Percentiles rank a stretch among this genome's conserved stretches.
These are phyloP conservation scores for Diaphora mendica DNA, from an alignment of 2,888 invertebrate species.

Conservation along the genomic window DNA sequence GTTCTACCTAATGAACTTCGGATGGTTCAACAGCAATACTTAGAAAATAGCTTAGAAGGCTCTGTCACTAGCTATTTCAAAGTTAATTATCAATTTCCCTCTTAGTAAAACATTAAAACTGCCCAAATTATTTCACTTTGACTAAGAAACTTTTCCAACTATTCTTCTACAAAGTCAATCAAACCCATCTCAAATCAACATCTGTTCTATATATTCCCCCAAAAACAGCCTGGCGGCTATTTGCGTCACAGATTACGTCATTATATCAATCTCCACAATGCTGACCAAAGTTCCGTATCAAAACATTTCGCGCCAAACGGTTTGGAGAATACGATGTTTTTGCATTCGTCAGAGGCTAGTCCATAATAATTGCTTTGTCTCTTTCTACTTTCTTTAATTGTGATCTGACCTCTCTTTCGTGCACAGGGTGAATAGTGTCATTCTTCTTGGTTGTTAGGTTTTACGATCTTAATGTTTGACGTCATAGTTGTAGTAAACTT, in stretches of 20 bases:
- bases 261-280: slow-evolving; percentile 45
- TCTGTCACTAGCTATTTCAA: no score
- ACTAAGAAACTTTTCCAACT: slow-evolving; percentile 2
- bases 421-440: background rate
- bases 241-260: slow-evolving; percentile 35
- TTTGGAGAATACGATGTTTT: slow-evolving; percentile 55
- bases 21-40: no score
- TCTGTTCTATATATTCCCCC: slow-evolving; percentile 8
- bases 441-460: slow-evolving; percentile 11
- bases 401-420: slow-evolving; percentile 5
- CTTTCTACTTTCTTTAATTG: background rate
- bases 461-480: slow-evolving; percentile 14
- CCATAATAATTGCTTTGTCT: slow-evolving; percentile 7
- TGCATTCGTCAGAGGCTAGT: slow-evolving; percentile 41
- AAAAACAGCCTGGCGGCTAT: slow-evolving; percentile 21
- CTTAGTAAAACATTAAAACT: no score
- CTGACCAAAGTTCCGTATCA: slow-evolving; percentile 39
- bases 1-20: no score
- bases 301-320: slow-evolving; percentile 56
- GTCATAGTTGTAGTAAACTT: slow-evolving; percentile 15
- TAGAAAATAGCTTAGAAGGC: no score
- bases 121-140: background rate
- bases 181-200: slow-evolving; percentile 8
- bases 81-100: no score
- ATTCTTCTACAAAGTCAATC: background rate